Conservation (phyloP, 2,888 invertebrate species). For the Phania funesta region DNA sequence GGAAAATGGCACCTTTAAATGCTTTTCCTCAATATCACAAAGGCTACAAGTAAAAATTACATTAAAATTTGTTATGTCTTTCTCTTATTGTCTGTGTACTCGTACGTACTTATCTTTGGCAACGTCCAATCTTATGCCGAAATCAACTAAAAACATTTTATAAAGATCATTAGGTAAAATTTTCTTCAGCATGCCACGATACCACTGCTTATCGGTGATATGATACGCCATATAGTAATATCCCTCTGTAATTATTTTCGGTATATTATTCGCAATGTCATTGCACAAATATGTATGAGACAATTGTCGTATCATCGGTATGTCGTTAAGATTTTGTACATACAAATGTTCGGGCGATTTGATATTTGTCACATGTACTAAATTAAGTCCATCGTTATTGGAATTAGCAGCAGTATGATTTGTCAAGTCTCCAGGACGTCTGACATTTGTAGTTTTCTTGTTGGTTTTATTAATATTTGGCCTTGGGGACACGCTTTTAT, state of each 20-base stretch:
- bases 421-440: background rate
- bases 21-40: conserved; percentile 80
- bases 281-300: conserved; percentile 68
- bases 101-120: conserved; percentile 81
- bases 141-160: conserved; percentile 84
- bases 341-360: conserved; percentile 84
- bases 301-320: conserved; percentile 64
- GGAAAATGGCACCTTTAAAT: conserved; percentile 81
- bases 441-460: background rate
- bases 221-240: conserved; percentile 84
- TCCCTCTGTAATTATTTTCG: conserved; percentile 79
- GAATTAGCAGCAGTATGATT: background rate
- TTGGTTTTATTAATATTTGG: background rate
- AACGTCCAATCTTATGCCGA: conserved; percentile 82
- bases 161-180: conserved; percentile 78
- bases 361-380: conserved; percentile 82
- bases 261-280: conserved; percentile 66
- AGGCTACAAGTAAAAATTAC: conserved; percentile 76
- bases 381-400: background rate
- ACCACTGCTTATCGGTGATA: conserved; percentile 83
- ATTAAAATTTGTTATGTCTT: background rate
- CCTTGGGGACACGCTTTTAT: background rate
- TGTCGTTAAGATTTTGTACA: conserved; percentile 75
- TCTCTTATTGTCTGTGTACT: background rate
- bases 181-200: conserved; percentile 81